phyloP scores from a whole-genome alignment of 1,140 invertebrate genomes.

The Drosophila sp. region DNA sequence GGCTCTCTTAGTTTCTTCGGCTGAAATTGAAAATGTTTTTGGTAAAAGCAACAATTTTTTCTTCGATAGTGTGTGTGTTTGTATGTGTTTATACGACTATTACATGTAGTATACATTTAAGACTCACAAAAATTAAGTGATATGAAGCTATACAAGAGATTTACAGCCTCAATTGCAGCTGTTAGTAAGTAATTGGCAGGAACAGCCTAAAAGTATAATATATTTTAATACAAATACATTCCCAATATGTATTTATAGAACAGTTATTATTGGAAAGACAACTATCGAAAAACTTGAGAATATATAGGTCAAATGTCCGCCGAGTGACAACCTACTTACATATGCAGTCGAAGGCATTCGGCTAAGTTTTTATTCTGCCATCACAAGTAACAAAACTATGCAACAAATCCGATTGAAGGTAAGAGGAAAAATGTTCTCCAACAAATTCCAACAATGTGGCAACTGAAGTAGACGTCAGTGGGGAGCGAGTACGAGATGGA shows the following conservation, averaged over 20 bases:
- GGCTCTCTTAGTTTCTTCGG: constrained; percentile 37
- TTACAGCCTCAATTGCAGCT: not conserved
- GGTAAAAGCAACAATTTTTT: constrained; percentile 77
- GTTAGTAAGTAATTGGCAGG: not conserved
- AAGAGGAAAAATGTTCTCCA: not conserved
- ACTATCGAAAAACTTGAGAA: constrained; percentile 24
- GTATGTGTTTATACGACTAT: constrained; percentile 8
- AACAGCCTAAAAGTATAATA: constrained; percentile 1
- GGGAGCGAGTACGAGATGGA: constrained; percentile 17
- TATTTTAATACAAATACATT: constrained; percentile 4
- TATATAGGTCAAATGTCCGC: constrained; percentile 73
- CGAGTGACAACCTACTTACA: constrained; percentile 45
- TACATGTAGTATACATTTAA: constrained; percentile 38
- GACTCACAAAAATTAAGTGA: constrained; percentile 35
- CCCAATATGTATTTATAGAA: too few species aligned
- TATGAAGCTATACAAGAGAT: constrained; percentile 4
- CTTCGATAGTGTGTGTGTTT: constrained; percentile 27
- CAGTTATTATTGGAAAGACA: too few species aligned
- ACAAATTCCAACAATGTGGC: constrained; percentile 29
- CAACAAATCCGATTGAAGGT: constrained; percentile 38
- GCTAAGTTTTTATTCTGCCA: constrained; percentile 4
- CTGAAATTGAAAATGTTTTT: constrained; percentile 28
- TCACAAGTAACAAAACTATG: constrained; percentile 33
- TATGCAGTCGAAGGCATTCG: constrained; percentile 11
- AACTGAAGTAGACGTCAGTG: constrained; percentile 13